Conservation (phyloP, 2,113 vertebrate genomes). For the Paramormyrops kingsleyae region DNA sequence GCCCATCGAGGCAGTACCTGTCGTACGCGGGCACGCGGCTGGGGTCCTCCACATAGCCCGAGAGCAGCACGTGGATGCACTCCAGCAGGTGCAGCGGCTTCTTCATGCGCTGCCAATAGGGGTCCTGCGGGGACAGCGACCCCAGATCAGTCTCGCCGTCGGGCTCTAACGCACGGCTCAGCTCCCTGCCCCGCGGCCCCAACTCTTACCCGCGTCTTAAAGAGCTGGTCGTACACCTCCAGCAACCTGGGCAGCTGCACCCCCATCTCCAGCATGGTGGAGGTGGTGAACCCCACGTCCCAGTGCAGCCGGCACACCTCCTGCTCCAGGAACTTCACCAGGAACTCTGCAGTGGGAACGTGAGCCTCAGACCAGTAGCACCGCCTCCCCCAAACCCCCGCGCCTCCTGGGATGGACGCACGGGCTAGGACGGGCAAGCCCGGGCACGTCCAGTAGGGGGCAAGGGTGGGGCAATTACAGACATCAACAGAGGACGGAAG, state of each 20-base stretch:
- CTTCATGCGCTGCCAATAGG: slow-evolving; percentile 86
- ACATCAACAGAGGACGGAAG: neutral
- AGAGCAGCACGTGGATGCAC: slow-evolving; percentile 82
- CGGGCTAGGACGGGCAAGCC: neutral
- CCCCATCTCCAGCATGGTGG: slow-evolving; percentile 89
- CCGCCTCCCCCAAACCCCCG: neutral
- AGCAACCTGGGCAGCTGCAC: slow-evolving; percentile 78
- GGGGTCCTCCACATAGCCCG: slow-evolving; percentile 82
- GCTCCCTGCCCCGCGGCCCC: neutral
- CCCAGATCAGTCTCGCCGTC: neutral
- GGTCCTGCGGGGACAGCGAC: slow-evolving; percentile 63
- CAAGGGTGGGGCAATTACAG: neutral
- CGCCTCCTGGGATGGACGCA: neutral
- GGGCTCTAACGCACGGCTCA: neutral
- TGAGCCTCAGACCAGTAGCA: neutral
- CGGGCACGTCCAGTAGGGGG: neutral
- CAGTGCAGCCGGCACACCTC: slow-evolving; percentile 85
- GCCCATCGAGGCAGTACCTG: slow-evolving; percentile 43
- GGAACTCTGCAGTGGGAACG: slow-evolving; percentile 67
- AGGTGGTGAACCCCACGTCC: slow-evolving; percentile 87
- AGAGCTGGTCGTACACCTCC: slow-evolving; percentile 91
- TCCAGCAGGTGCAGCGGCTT: slow-evolving; percentile 90
- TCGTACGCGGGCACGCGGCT: slow-evolving; percentile 76
- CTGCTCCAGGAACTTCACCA: slow-evolving; percentile 88
- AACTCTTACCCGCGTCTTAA: slow-evolving; percentile 79